These are phyloP conservation scores for Anhinga anhinga DNA, from an alignment of 2,113 vertebrate species.

Conservation along the genomic window DNA sequence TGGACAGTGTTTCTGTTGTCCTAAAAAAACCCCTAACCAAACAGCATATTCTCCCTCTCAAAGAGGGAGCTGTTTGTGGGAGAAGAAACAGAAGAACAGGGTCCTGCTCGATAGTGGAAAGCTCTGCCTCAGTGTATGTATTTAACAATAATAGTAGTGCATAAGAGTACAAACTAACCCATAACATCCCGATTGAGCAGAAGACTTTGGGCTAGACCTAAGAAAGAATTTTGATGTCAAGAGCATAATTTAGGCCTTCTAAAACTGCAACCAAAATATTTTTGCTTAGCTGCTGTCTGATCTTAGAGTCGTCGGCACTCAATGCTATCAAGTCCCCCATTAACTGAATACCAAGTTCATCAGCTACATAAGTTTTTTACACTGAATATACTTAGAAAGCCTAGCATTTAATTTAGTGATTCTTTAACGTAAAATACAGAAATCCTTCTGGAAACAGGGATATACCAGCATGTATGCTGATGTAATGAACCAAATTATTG, in stretches of 20 bases:
- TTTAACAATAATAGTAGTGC: neutral
- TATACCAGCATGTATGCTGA: neutral
- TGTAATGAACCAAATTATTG: neutral
- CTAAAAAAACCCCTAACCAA: neutral
- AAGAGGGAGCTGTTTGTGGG: neutral
- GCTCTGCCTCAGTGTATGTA: neutral
- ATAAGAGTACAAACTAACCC: neutral
- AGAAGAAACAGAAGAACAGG: neutral
- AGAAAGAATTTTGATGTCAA: neutral
- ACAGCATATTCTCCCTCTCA: neutral
- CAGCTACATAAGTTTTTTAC: neutral
- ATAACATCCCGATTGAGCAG: neutral
- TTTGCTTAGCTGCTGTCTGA: neutral
- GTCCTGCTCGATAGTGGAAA: neutral
- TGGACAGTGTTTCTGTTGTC: neutral
- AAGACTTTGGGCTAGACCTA: neutral
- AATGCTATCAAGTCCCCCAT: neutral
- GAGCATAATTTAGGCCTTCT: neutral
- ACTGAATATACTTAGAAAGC: neutral
- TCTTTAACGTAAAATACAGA: neutral
- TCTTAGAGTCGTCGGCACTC: neutral
- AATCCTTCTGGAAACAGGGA: neutral
- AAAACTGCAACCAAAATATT: neutral
- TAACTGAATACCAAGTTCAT: neutral
- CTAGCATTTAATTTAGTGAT: neutral